A percentile compares a stretch with the other conserved stretches of the same genome.
Evolutionary conservation across 1,140 invertebrate species (phyloP).

Genomic region (Eufriesea mexicana): DNA sequence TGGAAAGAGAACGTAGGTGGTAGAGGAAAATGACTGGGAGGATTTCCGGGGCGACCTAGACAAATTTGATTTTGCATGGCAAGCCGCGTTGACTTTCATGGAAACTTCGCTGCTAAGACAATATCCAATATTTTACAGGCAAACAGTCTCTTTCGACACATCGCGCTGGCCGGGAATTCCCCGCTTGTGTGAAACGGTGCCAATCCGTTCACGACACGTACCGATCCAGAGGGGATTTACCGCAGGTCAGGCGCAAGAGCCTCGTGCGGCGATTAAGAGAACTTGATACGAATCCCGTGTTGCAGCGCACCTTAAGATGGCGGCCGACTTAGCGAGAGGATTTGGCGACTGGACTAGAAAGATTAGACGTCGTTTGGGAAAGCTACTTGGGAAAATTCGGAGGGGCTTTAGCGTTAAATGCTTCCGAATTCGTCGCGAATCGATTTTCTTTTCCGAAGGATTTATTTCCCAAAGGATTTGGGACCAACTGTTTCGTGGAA

Average conservation of each 20-base stretch:
- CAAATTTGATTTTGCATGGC: conserved; percentile 61
- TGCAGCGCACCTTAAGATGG: too few species aligned
- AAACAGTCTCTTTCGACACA: conserved; percentile 41
- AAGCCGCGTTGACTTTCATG: conserved; percentile 50
- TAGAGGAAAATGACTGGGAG: conserved; percentile 29
- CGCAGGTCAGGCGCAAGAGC: background rate
- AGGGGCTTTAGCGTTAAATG: too few species aligned
- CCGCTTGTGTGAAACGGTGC: conserved; percentile 41
- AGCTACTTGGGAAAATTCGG: background rate
- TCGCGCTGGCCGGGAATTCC: conserved; percentile 13
- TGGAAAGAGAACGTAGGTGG: background rate
- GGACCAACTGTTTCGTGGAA: too few species aligned
- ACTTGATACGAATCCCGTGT: background rate
- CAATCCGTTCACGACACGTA: conserved; percentile 16
- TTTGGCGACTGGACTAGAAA: background rate
- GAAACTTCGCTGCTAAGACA: conserved; percentile 59
- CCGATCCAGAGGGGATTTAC: background rate
- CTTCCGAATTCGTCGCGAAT: too few species aligned
- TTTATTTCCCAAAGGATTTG: too few species aligned
- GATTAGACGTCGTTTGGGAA: too few species aligned
- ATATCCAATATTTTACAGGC: conserved; percentile 68
- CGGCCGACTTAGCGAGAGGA: background rate
- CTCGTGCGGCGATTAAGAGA: background rate
- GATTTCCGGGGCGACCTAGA: conserved; percentile 57
- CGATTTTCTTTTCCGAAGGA: too few species aligned